Percentiles rank a stretch among this genome's conserved stretches.
These are phyloP conservation scores for Furcifer pardalis DNA, from an alignment of 2,797 vertebrate genomes.

Conservation along the genomic window DNA sequence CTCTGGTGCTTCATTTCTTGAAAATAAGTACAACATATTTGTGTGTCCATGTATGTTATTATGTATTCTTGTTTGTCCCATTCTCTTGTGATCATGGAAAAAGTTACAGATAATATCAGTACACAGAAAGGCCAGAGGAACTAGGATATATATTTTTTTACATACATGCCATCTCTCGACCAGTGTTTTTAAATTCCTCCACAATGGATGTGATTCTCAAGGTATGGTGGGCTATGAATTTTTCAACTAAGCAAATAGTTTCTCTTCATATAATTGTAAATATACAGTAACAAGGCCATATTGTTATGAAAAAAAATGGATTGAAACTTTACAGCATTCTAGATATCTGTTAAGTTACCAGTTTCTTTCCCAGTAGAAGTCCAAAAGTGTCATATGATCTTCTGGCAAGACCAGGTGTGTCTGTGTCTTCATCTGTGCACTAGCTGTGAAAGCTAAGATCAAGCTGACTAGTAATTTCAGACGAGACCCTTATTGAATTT, in stretches of 20 bases:
- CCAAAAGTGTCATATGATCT: slow-evolving; percentile 56
- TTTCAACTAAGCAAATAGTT: not conserved
- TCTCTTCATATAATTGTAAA: not conserved
- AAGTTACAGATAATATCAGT: not conserved
- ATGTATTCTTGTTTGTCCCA: not conserved
- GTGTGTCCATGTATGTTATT: too few species aligned
- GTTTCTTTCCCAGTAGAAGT: slow-evolving; percentile 40
- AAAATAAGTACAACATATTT: too few species aligned
- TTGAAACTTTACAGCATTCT: slow-evolving; percentile 1
- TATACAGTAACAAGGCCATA: not conserved
- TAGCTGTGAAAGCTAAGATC: slow-evolving; percentile 1
- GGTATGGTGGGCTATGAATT: not conserved
- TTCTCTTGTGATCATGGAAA: not conserved
- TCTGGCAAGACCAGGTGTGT: not conserved
- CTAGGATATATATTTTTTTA: too few species aligned
- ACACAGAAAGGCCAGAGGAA: not conserved
- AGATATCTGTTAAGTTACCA: slow-evolving; percentile 7
- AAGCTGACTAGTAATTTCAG: not conserved
- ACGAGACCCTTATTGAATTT: slow-evolving; percentile 49
- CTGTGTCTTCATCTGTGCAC: slow-evolving; percentile 6
- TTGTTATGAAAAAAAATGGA: not conserved
- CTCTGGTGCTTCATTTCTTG: too few species aligned
- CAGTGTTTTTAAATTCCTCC: not conserved
- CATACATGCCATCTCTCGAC: not conserved
- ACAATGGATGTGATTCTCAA: not conserved